A percentile compares a stretch with the other conserved stretches of the same genome.
phyloP scores from a whole-genome alignment of 2,113 vertebrate genomes.

The Nesogale talazaci region DNA sequence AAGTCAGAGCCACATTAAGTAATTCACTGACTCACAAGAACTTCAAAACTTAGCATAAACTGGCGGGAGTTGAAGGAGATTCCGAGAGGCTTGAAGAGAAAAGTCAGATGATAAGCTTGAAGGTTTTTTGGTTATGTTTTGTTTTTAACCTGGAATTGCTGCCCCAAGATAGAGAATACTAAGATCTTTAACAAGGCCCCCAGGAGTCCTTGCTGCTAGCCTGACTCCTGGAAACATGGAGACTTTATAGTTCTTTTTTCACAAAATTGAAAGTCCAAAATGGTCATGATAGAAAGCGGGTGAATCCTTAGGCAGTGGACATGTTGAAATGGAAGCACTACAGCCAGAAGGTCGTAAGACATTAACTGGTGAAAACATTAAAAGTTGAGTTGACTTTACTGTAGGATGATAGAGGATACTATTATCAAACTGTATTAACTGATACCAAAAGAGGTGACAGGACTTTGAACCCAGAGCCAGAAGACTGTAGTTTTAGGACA shows the following conservation, averaged over 20 bases:
- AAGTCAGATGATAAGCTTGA: background rate
- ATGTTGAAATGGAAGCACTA: background rate
- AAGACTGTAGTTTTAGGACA: background rate
- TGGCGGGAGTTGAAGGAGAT: background rate
- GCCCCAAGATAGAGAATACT: background rate
- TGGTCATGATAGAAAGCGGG: background rate
- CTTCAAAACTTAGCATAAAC: background rate
- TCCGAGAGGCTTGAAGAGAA: background rate
- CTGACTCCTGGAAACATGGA: background rate
- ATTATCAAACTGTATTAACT: background rate
- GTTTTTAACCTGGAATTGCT: background rate
- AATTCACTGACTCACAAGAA: too few species aligned
- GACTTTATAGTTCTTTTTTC: background rate
- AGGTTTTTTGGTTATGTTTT: background rate
- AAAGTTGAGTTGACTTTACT: background rate
- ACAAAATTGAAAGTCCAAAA: conserved; percentile 18
- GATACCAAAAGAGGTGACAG: background rate
- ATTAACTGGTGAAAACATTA: background rate
- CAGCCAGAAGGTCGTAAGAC: background rate
- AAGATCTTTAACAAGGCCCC: background rate
- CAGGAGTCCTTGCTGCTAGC: background rate
- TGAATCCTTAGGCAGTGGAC: background rate
- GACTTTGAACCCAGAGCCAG: background rate
- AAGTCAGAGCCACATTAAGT: too few species aligned
- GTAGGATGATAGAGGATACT: background rate